Evolutionary conservation across 2,888 invertebrate genomes (phyloP).

Genomic region (Cephalotes varians): DNA sequence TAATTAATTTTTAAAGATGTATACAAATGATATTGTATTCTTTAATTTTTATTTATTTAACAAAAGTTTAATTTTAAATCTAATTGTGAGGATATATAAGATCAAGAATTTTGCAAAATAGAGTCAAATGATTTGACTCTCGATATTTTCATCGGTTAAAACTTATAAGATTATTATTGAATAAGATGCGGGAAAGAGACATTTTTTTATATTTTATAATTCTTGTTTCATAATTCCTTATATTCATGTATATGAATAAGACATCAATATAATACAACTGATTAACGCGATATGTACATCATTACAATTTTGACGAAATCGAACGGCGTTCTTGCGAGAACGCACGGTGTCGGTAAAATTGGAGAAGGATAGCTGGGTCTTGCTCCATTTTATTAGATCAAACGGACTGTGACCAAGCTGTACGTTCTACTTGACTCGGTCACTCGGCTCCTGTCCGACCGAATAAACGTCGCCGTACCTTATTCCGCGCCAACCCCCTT

Average conservation of each 20-base stretch:
- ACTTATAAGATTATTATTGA: background rate
- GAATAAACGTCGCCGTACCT: conserved; percentile 80
- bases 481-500: conserved; percentile 63
- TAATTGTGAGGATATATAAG: background rate
- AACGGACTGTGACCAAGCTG: conserved; percentile 82
- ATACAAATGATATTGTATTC: background rate
- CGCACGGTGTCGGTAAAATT: conserved; percentile 56
- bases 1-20: background rate
- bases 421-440: conserved; percentile 82
- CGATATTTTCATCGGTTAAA: background rate
- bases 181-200: background rate
- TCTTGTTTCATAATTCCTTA: background rate
- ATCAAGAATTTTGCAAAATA: background rate
- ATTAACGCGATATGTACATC: background rate
- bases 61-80: background rate
- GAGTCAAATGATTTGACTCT: background rate
- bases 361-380: conserved; percentile 72
- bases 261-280: background rate
- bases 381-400: conserved; percentile 81
- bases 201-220: background rate
- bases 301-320: conserved; percentile 6
- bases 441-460: conserved; percentile 82
- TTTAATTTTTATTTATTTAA: background rate
- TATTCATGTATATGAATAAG: background rate
- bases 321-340: conserved; percentile 8